Evolutionary conservation across 2,888 invertebrate genomes (phyloP).

Genomic region (Stenotaenia linearis): DNA sequence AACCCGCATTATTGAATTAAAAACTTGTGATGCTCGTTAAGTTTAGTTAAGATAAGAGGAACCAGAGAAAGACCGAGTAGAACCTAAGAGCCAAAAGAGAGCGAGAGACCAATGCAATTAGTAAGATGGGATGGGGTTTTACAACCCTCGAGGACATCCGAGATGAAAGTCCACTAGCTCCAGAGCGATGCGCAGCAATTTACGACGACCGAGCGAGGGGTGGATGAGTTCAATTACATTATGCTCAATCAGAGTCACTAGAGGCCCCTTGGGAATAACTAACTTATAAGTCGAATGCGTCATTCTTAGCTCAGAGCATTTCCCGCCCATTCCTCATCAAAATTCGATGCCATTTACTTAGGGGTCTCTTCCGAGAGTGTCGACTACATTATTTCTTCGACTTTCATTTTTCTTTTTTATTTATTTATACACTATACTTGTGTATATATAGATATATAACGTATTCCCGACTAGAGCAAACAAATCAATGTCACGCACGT

Average conservation of each 20-base stretch:
- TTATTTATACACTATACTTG: background rate
- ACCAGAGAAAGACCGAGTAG: background rate
- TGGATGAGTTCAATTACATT: background rate
- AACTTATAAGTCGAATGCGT: background rate
- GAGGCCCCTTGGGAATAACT: background rate
- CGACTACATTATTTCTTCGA: background rate
- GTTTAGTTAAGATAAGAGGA: background rate
- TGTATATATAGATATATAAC: background rate
- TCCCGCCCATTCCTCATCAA: background rate
- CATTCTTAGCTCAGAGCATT: background rate
- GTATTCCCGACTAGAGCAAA: background rate
- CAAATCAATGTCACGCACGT: background rate
- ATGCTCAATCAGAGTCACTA: conserved; percentile 1
- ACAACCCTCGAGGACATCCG: background rate
- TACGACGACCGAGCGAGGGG: background rate
- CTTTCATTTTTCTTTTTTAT: background rate
- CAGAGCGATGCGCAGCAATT: background rate
- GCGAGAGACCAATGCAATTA: background rate
- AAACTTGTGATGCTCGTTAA: background rate
- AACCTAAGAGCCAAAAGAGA: background rate
- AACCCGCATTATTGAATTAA: background rate
- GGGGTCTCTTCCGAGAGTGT: background rate
- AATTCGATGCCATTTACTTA: background rate
- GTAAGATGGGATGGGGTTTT: background rate
- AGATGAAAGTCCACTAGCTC: background rate